phyloP scores from a whole-genome alignment of 2,888 invertebrate genomes.

The Idaea straminata region DNA sequence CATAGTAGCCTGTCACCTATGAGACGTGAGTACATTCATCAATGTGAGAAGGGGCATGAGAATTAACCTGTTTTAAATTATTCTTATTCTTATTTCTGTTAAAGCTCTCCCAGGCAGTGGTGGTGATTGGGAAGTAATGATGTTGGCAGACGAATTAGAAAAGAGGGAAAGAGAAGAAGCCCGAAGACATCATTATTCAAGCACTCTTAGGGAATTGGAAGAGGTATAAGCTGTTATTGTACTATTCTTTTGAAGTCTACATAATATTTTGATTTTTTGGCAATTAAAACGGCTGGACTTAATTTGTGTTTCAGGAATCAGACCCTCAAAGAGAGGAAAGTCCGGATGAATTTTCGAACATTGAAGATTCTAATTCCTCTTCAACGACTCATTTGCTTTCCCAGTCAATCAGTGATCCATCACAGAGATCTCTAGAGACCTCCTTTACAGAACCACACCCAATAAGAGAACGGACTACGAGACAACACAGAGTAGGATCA shows the following conservation, averaged over 20 bases:
- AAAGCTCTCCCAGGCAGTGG: conserved; percentile 57
- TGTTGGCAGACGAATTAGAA: conserved; percentile 87
- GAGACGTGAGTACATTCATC: conserved; percentile 42
- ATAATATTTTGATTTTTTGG: not conserved
- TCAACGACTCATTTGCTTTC: conserved; percentile 69
- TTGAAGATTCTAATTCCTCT: conserved; percentile 67
- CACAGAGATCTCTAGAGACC: conserved; percentile 60
- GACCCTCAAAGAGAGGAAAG: conserved; percentile 70
- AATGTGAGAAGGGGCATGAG: not conserved
- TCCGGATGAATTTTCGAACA: conserved; percentile 65
- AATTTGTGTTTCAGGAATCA: conserved; percentile 51
- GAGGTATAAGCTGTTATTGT: conserved; percentile 46
- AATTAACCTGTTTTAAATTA: not conserved
- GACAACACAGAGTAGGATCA: conserved; percentile 55
- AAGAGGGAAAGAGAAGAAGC: conserved; percentile 73
- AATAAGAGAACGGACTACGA: conserved; percentile 30
- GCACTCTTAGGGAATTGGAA: conserved; percentile 66
- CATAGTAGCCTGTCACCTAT: conserved; percentile 60
- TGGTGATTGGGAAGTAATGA: conserved; percentile 88
- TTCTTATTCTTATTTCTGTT: conserved; percentile 6
- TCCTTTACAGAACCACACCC: conserved; percentile 56
- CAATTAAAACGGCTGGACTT: not conserved
- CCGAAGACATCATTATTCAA: conserved; percentile 59
- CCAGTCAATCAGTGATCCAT: conserved; percentile 60
- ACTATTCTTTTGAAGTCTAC: not conserved